Conservation (phyloP, 2,797 vertebrate species). For the Leuciscus waleckii region DNA sequence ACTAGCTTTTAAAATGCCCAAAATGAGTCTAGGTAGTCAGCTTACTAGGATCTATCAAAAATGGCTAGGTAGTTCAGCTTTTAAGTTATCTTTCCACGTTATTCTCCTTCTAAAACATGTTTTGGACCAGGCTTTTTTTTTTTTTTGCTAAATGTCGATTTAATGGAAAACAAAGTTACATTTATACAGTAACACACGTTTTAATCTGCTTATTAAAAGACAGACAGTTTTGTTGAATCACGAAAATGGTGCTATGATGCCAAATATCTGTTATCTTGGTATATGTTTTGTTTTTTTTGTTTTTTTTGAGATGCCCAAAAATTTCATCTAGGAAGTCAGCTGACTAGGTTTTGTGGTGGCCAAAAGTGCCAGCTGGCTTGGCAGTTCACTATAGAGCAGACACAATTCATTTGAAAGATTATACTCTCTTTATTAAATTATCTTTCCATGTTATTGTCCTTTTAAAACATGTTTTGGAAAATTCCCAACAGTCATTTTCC, state of each 20-base stretch:
- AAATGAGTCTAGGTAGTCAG: neutral
- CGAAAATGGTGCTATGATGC: neutral
- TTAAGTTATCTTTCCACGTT: neutral
- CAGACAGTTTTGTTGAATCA: neutral
- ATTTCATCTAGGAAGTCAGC: neutral
- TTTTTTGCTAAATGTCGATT: neutral
- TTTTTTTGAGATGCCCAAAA: neutral
- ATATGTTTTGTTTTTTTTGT: neutral
- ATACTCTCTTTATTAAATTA: neutral
- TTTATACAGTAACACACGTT: neutral
- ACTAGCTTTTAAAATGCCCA: neutral
- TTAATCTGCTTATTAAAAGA: neutral
- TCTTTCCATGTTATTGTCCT: neutral
- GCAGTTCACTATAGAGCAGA: neutral
- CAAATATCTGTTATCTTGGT: neutral
- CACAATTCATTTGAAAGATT: neutral
- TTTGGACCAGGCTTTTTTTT: neutral
- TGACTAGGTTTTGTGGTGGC: neutral
- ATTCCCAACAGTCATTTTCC: rapidly evolving
- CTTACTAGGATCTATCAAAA: neutral
- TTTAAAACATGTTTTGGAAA: neutral
- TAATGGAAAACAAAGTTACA: neutral
- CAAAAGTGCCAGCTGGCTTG: neutral
- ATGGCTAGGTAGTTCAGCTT: neutral
- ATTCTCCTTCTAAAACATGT: neutral